These are phyloP conservation scores for Nasonia vitripennis DNA, from an alignment of 1,140 invertebrate genomes.

Conservation along the genomic window DNA sequence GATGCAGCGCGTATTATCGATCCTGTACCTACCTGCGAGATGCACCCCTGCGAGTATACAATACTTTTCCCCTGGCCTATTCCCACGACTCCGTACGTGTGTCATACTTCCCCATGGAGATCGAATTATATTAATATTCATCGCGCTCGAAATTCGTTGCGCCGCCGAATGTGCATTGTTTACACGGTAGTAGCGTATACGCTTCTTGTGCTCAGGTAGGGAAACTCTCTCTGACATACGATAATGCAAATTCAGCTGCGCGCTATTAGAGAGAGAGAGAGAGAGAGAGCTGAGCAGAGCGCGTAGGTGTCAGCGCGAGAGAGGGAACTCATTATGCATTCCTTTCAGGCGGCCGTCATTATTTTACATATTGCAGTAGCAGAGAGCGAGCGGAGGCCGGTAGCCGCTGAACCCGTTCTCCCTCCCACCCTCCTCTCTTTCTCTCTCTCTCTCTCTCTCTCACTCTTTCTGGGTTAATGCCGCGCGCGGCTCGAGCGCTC, in stretches of 20 bases:
- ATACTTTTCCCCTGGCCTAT: conserved; percentile 11
- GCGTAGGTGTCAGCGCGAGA: conserved; percentile 19
- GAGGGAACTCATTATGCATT: conserved; percentile 63
- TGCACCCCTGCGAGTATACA: background rate
- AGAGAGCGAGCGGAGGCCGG: conserved; percentile 2
- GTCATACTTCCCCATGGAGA: conserved; percentile 1
- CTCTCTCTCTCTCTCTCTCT: background rate
- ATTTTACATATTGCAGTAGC: conserved; percentile 57
- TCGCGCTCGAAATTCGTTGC: background rate
- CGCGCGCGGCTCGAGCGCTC: conserved; percentile 19
- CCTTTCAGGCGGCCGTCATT: conserved; percentile 63
- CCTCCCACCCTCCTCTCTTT: background rate
- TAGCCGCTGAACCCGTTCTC: conserved; percentile 13
- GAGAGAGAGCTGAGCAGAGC: conserved; percentile 50
- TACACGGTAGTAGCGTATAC: background rate
- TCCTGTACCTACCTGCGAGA: background rate
- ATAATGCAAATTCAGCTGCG: conserved; percentile 44
- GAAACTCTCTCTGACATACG: conserved; percentile 33
- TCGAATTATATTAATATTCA: conserved; percentile 50
- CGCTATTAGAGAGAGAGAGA: conserved; percentile 58
- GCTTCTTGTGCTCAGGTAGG: background rate
- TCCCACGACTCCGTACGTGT: background rate
- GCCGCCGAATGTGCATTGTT: background rate
- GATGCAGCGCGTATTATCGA: background rate
- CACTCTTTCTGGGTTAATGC: conserved; percentile 34